Percentiles rank a stretch among this genome's conserved stretches.
Conservation (phyloP, 2,888 invertebrate species). For the Neria commutata region DNA sequence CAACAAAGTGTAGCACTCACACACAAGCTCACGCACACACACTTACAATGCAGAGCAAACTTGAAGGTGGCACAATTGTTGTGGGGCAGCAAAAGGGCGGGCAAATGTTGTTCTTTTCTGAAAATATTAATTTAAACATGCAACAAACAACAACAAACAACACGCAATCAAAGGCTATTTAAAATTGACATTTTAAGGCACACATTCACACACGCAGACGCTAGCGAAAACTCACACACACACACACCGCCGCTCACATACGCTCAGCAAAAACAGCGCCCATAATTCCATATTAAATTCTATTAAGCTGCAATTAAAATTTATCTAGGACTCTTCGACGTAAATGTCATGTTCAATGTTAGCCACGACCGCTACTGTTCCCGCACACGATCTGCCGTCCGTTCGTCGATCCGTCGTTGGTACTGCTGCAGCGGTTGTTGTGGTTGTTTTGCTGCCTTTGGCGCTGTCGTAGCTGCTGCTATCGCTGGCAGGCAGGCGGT, state of each 20-base stretch:
- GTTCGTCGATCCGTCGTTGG: too few species aligned
- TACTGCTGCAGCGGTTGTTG: too few species aligned
- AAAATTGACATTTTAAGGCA: slow-evolving; percentile 46
- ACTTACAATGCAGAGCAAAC: not conserved
- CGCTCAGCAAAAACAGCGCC: not conserved
- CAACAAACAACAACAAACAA: slow-evolving; percentile 43
- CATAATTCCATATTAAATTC: slow-evolving; percentile 42
- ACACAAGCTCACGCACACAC: slow-evolving; percentile 37
- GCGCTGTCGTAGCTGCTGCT: too few species aligned
- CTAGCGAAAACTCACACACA: not conserved
- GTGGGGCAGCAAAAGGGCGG: not conserved
- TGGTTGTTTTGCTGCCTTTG: too few species aligned
- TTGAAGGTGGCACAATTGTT: not conserved
- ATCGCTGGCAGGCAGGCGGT: too few species aligned
- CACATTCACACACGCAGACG: not conserved
- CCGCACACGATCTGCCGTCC: not conserved
- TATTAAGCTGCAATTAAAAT: slow-evolving; percentile 52
- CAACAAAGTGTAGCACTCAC: slow-evolving; percentile 33
- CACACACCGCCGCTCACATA: not conserved
- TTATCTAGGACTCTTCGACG: slow-evolving; percentile 47
- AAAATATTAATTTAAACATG: slow-evolving; percentile 54
- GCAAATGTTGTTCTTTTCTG: slow-evolving; percentile 45
- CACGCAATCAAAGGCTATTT: slow-evolving; percentile 50
- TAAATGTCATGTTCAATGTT: slow-evolving; percentile 49
- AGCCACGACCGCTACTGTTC: slow-evolving; percentile 28